These are phyloP conservation scores for Aulostomus chinensis DNA, from an alignment of 2,797 vertebrate genomes.

Conservation along the genomic window DNA sequence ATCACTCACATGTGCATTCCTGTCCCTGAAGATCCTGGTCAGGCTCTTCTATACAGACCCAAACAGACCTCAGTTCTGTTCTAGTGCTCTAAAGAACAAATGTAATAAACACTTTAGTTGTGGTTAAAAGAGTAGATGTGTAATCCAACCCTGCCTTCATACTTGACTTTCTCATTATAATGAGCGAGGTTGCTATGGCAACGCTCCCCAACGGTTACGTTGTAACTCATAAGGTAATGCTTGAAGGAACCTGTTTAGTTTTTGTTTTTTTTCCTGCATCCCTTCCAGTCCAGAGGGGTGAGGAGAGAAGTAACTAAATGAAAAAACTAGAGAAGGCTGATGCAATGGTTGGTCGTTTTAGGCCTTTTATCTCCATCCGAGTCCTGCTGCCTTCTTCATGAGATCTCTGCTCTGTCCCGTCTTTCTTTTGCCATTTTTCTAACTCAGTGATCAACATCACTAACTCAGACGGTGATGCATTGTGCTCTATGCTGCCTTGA, in stretches of 20 bases:
- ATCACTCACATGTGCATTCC: too few species aligned
- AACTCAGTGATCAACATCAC: too few species aligned
- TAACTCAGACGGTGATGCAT: too few species aligned
- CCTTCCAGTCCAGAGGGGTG: constrained; percentile 54
- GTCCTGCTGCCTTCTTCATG: too few species aligned
- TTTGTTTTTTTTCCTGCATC: constrained; percentile 21
- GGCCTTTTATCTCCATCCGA: too few species aligned
- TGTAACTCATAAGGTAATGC: constrained; percentile 79
- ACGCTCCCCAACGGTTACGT: constrained; percentile 77
- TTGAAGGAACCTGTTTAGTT: constrained; percentile 68
- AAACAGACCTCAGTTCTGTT: not conserved
- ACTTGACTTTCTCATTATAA: constrained; percentile 64
- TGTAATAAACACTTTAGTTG: constrained; percentile 38
- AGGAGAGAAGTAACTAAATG: constrained; percentile 30
- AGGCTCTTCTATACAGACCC: too few species aligned
- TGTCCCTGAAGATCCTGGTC: too few species aligned
- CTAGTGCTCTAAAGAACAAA: constrained; percentile 24
- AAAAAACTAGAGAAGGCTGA: too few species aligned
- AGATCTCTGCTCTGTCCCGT: too few species aligned
- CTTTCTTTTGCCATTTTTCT: too few species aligned
- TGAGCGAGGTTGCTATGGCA: constrained; percentile 79
- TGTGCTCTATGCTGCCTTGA: too few species aligned
- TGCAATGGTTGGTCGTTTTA: too few species aligned
- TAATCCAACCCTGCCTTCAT: constrained; percentile 46
- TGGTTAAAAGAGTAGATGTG: constrained; percentile 48